Percentiles rank a stretch among this genome's conserved stretches.
Conservation (phyloP, 2,113 vertebrate genomes). For the Microcebus lehilahytsara region DNA sequence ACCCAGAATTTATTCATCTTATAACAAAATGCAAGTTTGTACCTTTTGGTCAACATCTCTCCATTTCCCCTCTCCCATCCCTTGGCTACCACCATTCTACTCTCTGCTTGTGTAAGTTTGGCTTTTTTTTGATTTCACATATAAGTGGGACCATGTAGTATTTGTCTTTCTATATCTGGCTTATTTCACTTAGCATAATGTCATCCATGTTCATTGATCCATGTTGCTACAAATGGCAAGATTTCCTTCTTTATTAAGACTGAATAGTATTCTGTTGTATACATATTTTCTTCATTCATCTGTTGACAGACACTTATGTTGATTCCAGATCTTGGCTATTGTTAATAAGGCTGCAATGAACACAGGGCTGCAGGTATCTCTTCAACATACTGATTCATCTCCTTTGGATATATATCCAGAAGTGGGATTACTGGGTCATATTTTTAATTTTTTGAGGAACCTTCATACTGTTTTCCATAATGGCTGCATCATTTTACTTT, state of each 20-base stretch:
- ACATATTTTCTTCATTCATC: neutral
- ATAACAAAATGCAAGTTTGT: neutral
- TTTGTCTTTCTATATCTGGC: neutral
- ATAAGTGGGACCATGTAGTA: neutral
- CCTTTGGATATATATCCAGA: neutral
- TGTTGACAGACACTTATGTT: neutral
- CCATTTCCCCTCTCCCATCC: no score
- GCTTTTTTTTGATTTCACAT: neutral
- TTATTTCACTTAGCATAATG: neutral
- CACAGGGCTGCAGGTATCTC: neutral
- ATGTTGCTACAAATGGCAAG: neutral
- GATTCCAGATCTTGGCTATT: neutral
- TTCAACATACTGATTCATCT: neutral
- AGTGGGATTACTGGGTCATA: neutral
- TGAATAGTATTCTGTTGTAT: neutral
- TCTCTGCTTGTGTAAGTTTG: neutral
- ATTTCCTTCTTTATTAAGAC: neutral
- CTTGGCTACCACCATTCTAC: neutral
- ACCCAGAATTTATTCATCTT: neutral
- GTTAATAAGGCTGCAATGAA: neutral
- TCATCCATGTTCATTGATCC: neutral
- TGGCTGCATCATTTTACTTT: neutral
- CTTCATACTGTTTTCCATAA: neutral
- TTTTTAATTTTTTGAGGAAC: neutral
- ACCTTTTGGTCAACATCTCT: neutral